Conservation (phyloP, 2,113 vertebrate species). For the Oxyura jamaicensis region DNA sequence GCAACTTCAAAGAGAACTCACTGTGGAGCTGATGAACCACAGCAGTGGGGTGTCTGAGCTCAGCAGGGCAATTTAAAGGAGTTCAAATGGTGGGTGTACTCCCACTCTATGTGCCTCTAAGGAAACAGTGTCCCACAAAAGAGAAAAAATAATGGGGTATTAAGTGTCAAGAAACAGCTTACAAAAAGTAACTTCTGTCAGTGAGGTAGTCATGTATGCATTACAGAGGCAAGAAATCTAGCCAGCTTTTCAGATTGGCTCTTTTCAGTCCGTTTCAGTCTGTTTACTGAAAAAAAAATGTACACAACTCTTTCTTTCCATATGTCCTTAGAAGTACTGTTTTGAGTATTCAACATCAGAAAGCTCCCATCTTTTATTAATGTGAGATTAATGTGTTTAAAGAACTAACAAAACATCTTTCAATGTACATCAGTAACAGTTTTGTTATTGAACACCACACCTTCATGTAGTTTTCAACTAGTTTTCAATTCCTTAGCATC, state of each 20-base stretch:
- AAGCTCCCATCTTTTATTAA: background rate
- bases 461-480: background rate
- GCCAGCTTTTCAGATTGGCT: background rate
- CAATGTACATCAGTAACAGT: background rate
- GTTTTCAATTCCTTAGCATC: background rate
- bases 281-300: background rate
- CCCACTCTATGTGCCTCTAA: background rate
- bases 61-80: background rate
- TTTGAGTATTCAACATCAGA: background rate
- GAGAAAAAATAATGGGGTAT: background rate
- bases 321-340: background rate
- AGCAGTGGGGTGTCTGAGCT: background rate
- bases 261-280: background rate
- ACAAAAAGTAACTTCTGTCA: background rate
- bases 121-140: background rate
- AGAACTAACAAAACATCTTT: background rate
- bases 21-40: background rate
- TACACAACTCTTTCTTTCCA: background rate
- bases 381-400: background rate
- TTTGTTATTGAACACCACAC: background rate
- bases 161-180: background rate
- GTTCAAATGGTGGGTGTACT: background rate
- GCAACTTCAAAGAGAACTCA: background rate
- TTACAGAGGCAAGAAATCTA: background rate
- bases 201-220: background rate